These are phyloP conservation scores for Platyscapa corneri DNA, from an alignment of 1,140 invertebrate genomes.

Conservation along the genomic window DNA sequence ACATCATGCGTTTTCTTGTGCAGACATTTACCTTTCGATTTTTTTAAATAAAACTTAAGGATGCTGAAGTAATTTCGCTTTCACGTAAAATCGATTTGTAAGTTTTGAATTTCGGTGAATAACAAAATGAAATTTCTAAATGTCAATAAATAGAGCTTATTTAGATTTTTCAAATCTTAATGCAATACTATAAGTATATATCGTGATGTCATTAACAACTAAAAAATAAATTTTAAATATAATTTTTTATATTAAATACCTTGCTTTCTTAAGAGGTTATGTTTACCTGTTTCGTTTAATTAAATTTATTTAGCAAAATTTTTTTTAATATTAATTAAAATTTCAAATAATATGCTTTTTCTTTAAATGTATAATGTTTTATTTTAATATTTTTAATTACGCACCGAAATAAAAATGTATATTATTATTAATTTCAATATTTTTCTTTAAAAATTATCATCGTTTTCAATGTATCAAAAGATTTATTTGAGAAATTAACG, in stretches of 20 bases:
- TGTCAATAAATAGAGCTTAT: background rate
- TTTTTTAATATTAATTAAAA: no score
- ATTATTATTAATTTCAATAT: no score
- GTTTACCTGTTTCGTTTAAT: no score
- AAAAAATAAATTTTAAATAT: background rate
- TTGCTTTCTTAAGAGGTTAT: no score
- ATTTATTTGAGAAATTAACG: no score
- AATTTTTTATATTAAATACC: background rate
- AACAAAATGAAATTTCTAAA: background rate
- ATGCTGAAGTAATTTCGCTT: background rate
- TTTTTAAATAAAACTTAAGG: background rate
- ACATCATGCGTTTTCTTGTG: background rate
- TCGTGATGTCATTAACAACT: background rate
- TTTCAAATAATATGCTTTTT: no score
- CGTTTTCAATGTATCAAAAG: no score
- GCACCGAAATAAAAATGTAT: no score
- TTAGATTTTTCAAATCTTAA: background rate
- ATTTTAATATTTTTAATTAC: no score
- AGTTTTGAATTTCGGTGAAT: background rate
- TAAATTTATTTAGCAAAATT: no score
- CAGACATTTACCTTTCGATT: slow-evolving; percentile 6
- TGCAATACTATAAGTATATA: background rate
- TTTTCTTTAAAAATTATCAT: no score
- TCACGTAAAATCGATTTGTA: background rate
- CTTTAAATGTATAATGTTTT: no score